Conservation (phyloP, 2,113 vertebrate species). For the Cettia cetti region DNA sequence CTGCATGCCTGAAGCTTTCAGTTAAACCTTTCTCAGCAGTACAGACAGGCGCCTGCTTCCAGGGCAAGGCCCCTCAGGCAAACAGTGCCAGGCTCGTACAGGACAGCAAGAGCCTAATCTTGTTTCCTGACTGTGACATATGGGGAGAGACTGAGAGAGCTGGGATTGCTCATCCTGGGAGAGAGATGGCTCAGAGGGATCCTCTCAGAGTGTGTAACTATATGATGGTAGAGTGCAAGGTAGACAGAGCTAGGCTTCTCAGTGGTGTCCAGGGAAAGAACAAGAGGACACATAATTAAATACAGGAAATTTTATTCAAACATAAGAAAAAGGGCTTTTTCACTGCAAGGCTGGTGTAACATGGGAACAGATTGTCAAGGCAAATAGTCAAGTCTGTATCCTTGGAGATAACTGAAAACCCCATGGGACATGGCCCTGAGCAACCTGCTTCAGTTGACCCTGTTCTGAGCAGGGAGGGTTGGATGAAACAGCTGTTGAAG, state of each 20-base stretch:
- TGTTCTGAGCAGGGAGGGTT: neutral
- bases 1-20: neutral
- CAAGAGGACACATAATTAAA: neutral
- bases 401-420: neutral
- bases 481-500: neutral
- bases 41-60: neutral
- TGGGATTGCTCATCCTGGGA: neutral
- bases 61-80: neutral
- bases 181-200: neutral
- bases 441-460: neutral
- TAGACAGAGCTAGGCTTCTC: neutral
- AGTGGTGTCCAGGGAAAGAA: neutral
- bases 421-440: fast-evolving
- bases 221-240: neutral
- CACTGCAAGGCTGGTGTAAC: neutral
- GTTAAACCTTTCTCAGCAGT: neutral
- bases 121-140: neutral
- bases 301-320: neutral
- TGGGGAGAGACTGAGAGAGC: neutral
- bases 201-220: neutral
- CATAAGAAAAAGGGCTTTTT: neutral
- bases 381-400: neutral
- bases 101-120: neutral
- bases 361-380: neutral
- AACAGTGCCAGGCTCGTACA: neutral